Conservation (phyloP, 2,797 vertebrate genomes). For the Sciurus carolinensis region DNA sequence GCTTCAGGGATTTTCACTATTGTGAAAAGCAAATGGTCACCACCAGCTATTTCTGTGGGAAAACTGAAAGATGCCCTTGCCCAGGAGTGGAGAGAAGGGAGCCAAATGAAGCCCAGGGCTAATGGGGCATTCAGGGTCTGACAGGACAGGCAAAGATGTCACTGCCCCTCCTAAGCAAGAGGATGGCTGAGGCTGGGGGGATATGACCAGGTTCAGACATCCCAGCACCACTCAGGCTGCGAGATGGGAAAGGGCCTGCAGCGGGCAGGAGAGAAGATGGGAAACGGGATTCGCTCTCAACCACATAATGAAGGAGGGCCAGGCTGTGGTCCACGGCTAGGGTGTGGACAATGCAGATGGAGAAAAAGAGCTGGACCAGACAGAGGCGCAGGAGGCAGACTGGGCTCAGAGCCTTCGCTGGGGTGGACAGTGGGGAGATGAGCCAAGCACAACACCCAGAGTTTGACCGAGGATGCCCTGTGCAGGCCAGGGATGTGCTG, state of each 20-base stretch:
- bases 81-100: neutral
- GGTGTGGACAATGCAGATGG: rapidly evolving
- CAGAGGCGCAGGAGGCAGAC: neutral
- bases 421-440: neutral
- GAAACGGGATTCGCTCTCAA: neutral
- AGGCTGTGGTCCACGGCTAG: neutral
- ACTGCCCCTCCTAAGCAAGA: neutral
- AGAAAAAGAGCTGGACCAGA: neutral
- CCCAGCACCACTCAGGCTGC: neutral
- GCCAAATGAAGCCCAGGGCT: neutral
- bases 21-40: neutral
- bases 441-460: neutral
- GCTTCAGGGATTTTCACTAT: neutral
- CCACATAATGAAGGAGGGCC: neutral
- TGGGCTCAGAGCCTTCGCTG: neutral
- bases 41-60: neutral
- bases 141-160: neutral
- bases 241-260: neutral
- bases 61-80: neutral
- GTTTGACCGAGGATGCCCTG: neutral
- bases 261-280: neutral
- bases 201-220: neutral
- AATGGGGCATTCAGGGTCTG: neutral
- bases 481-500: neutral
- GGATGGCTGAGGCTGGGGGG: neutral